Evolutionary conservation across 2,888 invertebrate genomes (phyloP).

Genomic region (Leucoma salicis): DNA sequence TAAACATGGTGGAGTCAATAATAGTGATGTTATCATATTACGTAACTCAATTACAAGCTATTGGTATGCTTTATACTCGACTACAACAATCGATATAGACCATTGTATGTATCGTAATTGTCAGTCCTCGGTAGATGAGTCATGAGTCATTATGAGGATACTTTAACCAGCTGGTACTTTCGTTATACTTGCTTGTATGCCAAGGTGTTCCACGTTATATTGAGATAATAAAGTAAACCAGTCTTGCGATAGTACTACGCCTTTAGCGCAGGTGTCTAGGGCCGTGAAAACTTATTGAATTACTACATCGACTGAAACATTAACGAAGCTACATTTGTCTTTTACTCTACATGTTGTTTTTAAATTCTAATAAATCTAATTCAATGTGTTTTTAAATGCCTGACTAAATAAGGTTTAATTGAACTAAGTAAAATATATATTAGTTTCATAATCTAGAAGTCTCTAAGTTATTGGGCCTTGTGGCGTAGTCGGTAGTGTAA

Average conservation of each 20-base stretch:
- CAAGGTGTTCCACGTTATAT: conserved; percentile 34
- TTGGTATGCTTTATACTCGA: conserved; percentile 16
- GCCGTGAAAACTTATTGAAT: conserved; percentile 21
- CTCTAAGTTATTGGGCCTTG: too few relatives aligned
- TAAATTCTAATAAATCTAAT: too few relatives aligned
- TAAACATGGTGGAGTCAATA: neutral
- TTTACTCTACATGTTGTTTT: too few relatives aligned
- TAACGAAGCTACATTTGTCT: conserved; percentile 1
- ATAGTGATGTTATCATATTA: conserved; percentile 13
- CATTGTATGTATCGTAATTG: conserved; percentile 29
- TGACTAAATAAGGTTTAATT: too few relatives aligned
- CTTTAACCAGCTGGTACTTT: conserved; percentile 24
- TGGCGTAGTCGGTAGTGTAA: too few relatives aligned
- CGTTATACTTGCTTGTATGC: conserved; percentile 24
- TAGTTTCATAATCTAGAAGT: too few relatives aligned
- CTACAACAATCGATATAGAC: conserved; percentile 29
- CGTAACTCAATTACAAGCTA: conserved; percentile 21
- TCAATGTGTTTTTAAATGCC: too few relatives aligned
- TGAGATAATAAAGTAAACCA: conserved; percentile 28
- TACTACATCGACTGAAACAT: conserved; percentile 7
- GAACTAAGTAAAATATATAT: too few relatives aligned
- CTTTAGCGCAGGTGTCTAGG: conserved; percentile 24
- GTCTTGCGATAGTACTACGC: conserved; percentile 31
- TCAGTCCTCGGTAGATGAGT: conserved; percentile 16
- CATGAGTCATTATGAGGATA: conserved; percentile 28